Conservation (phyloP, 2,797 vertebrate species). For the Sus cebifrons region DNA sequence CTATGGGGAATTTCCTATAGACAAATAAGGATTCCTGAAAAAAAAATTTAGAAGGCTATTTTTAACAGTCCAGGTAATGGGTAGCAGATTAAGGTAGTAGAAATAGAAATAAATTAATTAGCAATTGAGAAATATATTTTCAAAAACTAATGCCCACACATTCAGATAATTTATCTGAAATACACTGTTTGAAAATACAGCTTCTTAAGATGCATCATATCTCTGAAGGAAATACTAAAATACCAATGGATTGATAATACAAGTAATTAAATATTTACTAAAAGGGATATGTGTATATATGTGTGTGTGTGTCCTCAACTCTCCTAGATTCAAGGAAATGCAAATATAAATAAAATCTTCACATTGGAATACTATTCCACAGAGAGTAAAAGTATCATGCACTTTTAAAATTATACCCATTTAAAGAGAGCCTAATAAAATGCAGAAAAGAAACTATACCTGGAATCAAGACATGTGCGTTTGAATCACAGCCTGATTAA, state of each 20-base stretch:
- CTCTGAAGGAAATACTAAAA: background rate
- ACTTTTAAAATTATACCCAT: background rate
- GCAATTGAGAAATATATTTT: background rate
- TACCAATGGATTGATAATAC: background rate
- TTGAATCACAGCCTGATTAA: background rate
- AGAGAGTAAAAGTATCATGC: background rate
- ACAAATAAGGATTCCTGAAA: background rate
- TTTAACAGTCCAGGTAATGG: background rate
- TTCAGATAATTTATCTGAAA: background rate
- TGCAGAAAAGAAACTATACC: background rate
- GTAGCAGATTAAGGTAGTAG: background rate
- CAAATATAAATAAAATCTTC: background rate
- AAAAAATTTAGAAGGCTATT: background rate
- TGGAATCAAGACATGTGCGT: background rate
- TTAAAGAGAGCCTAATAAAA: background rate
- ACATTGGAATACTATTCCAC: background rate
- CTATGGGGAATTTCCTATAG: background rate
- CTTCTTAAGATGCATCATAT: background rate
- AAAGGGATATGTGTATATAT: background rate
- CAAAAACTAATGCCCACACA: background rate
- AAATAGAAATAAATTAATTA: background rate
- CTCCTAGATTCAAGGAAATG: background rate
- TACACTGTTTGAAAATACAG: background rate
- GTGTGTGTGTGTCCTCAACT: background rate
- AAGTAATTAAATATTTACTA: background rate